Percentiles rank a stretch among this genome's conserved stretches.
Conservation (phyloP, 2,113 vertebrate species). For the Hassar affinis region DNA sequence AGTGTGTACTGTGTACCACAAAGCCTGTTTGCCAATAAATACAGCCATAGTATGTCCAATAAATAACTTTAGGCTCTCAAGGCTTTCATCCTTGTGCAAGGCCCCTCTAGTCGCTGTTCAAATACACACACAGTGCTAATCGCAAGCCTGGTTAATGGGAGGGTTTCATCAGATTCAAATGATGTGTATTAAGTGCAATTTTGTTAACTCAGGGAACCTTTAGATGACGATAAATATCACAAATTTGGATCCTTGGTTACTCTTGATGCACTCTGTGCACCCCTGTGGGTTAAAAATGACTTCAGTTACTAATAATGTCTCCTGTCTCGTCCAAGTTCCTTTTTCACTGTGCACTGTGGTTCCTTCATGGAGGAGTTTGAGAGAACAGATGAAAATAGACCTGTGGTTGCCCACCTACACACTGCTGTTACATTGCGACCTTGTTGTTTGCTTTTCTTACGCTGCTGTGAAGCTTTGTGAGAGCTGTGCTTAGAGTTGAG, state of each 20-base stretch:
- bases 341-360: neutral
- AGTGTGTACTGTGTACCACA: too few species aligned
- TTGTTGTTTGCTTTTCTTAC: neutral
- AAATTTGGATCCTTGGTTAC: too few species aligned
- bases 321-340: neutral
- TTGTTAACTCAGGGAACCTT: too few species aligned
- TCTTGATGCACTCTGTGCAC: neutral
- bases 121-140: too few species aligned
- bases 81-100: too few species aligned
- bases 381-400: neutral
- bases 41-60: neutral
- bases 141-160: too few species aligned
- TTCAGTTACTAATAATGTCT: neutral
- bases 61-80: neutral
- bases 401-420: conserved; percentile 20
- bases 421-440: neutral
- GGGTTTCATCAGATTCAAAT: neutral
- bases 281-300: neutral
- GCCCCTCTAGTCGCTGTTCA: too few species aligned
- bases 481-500: neutral
- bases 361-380: neutral
- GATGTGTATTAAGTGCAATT: too few species aligned
- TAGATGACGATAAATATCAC: too few species aligned
- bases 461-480: neutral
- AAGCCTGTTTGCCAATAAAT: too few species aligned